Base-by-base conservation (phyloP, 2,113 vertebrate genomes). In the Periophthalmodon schlosseri region DNA sequence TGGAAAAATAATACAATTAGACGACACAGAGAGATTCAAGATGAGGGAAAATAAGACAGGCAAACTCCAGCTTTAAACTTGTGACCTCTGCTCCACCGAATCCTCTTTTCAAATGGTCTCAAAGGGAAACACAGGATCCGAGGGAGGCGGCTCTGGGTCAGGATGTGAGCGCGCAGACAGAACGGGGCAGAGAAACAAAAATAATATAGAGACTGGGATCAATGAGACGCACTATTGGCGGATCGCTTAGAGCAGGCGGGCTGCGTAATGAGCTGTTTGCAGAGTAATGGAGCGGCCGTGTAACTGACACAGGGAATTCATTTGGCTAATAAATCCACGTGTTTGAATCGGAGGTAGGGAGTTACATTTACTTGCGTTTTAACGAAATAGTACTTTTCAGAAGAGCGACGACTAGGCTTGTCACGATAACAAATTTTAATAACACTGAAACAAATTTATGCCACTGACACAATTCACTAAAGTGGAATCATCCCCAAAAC, bases 61-160 rank as follows among this genome's bases (percentile, higher is more conserved):
- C 18, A n/a, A 44, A 44, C 63, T 34, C 24, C 16, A 15, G 24
- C 28, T 33, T 28, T 63, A 63, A 33, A 34, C 60, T 34, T 7
- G 24, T 7, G 28, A 34, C 58, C 58, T 33, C 58, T 61, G 24
- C 28, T 63, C 34, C 28, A 63, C 28, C 18, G 60, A 63, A 34
- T 63, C 60, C 60, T 18, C 16, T 63, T 63, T 63, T 34, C 60
- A 63, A 63, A 34, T 63, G 34, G 28, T 63, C 60, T 33, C 15
- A 18, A 15, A 34, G 60, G 60, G 24, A 63, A 63, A 63, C 2
- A 28, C 60, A 36, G 60, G 16, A 63, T 63, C 60, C 18, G 60
- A 33, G 60, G 16, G 60, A 28, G 34, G 28, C 58, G 5, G 28
- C 60, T 34, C 24, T 16, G 60, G 60, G 60, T 63, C 60, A 34